phyloP scores from a whole-genome alignment of 1,140 invertebrate species.

The Drosophila mauritiana region DNA sequence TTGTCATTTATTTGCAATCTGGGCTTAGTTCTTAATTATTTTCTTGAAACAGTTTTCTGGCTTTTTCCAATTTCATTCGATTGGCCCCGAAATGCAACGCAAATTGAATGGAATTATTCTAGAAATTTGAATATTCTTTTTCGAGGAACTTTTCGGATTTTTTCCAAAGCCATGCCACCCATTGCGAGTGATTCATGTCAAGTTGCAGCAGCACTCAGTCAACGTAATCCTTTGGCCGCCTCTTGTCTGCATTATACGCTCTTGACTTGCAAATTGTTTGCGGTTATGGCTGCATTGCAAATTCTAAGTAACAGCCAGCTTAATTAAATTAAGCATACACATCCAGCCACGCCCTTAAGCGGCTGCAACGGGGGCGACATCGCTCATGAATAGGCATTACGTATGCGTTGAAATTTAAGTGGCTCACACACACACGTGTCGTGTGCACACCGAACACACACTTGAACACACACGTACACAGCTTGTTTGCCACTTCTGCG shows the following conservation, averaged over 20 bases:
- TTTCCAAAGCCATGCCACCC: neutral
- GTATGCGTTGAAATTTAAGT: conserved; percentile 81
- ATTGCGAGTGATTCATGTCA: conserved; percentile 35
- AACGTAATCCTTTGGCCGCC: conserved; percentile 21
- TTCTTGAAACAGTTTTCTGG: conserved; percentile 43
- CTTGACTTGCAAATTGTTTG: conserved; percentile 78
- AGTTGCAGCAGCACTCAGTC: conserved; percentile 17
- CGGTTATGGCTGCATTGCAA: conserved; percentile 59
- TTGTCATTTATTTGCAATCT: conserved; percentile 65
- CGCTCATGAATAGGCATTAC: conserved; percentile 77
- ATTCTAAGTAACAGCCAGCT: conserved; percentile 71
- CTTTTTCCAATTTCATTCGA: conserved; percentile 43
- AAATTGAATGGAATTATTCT: conserved; percentile 35
- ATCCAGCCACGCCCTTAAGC: conserved; percentile 21
- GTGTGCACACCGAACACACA: conserved; percentile 38
- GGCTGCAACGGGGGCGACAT: conserved; percentile 8
- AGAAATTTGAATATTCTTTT: conserved; percentile 32
- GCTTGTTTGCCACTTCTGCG: conserved; percentile 78
- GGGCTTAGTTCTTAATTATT: conserved; percentile 54
- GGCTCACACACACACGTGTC: conserved; percentile 72
- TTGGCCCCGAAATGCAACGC: conserved; percentile 7
- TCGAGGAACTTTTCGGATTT: conserved; percentile 2
- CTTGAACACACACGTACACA: conserved; percentile 29
- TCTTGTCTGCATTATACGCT: conserved; percentile 42
- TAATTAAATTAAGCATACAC: conserved; percentile 75